Evolutionary conservation across 1,140 invertebrate species (phyloP), one percentile per base, ranked within the genome.

Genomic region (Papilio glaucus): DNA sequence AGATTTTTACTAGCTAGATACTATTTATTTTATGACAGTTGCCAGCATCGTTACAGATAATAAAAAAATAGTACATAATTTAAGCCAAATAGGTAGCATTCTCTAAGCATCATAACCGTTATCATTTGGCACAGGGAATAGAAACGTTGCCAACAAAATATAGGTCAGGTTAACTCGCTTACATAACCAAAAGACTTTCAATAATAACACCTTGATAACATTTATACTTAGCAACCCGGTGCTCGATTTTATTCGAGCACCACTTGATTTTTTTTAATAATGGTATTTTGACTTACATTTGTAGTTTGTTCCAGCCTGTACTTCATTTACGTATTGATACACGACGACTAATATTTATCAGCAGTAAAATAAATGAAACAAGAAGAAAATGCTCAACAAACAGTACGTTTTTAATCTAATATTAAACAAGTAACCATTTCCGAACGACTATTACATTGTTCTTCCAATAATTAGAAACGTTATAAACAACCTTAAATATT

Each of bases 131-230:
- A 26, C 2, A 26, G 1, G 49, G 18, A 57, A 57, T 57, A 57
- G 49, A 57, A 57, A 57, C 49, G 49, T 57, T 57, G 49, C 49
- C 49, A 57, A 57, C 49, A 57, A 57, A 57, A 57, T 57, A 57
- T 57, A 57, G 49, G 49, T 57, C 49, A 57, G 3, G 21, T 57
- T 57, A 26, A 13, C 9, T 57, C 49, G 6, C 2, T 33, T 33
- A 57, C 18, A 21, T 57, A 57, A 57, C 10, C 10, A 57, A 49
- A 9, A 57, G 18, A 4, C 12, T 57, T 57, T 13, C 3, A 4
- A 49, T 10, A 49, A 12, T 57, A 57, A 57, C 21, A 24, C 49
- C 21, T 57, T 57, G 29, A 33, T 57, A 1, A 24, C 21, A 45
- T 49, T 49, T 49, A 10, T 21, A 49, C 8, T 10, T n/a, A n/a